Base-by-base conservation (phyloP, 2,113 vertebrate species). In the Microtus oregoni region DNA sequence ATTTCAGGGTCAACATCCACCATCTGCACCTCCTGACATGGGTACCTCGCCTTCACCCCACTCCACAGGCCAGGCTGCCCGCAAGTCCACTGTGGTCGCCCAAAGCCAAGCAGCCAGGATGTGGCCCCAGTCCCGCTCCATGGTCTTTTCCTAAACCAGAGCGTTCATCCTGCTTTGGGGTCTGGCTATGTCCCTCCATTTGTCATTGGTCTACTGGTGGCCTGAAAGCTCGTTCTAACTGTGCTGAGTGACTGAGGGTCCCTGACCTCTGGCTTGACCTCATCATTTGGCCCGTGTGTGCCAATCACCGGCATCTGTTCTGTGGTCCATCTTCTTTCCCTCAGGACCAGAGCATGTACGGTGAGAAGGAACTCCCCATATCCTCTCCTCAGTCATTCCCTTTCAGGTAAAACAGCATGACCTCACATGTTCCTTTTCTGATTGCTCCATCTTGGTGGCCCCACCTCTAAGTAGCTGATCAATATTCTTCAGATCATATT, bases 401-500 rank as follows among this genome's bases (percentile, higher is more conserved):
- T 35, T 83, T 73, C 47, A 38, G 10, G 55, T 26, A 47, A 12
- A 90, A 24, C 12, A 50, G 28, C 52, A n/a, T 32, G 12, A 28
- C 47, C 73, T 87, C 6, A 55, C 22, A 90, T 41, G 24, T 14
- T 81, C 47, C 7, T 44, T 52, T 79, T 35, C 44, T 90, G 83
- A 85, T 17, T 4, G 3, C 13, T 52, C 20, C 20, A 12, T 58
- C 41, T 89, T 52, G 52, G 77, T 1, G 15, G 47, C 19, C 32
- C 4, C 3, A 17, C 0, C 38, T 58, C 35, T 22, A 32, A 70
- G 14, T 24, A 72, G 11, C 24, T 32, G 41, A 41, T 67, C 73
- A n/a, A 11, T 30, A n/a, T 89, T 93, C 82, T 89, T 93, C 58
- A 86, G 32, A 82, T 58, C 3, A 94, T 50, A 52, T 35, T 82